Evolutionary conservation across 2,888 invertebrate species (phyloP).

Genomic region (Trissoscelio sp.): DNA sequence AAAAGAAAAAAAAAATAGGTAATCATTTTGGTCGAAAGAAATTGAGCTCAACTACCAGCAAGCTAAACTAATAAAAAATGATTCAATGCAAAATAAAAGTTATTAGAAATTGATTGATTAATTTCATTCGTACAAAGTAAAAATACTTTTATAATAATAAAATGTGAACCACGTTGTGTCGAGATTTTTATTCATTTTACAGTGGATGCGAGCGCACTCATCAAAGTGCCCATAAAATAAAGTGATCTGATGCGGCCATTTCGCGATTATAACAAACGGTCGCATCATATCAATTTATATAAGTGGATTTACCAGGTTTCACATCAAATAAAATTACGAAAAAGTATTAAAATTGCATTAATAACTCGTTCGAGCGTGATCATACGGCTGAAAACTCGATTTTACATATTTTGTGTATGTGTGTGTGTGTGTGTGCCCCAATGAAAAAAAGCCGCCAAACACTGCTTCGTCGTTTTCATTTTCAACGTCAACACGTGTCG

Average conservation of each 20-base stretch:
- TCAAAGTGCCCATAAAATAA: slow-evolving; percentile 29
- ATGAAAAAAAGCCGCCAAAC: slow-evolving; percentile 7
- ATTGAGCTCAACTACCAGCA: too few relatives aligned
- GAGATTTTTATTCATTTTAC: too few relatives aligned
- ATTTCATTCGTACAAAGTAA: too few relatives aligned
- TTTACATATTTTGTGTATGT: too few relatives aligned
- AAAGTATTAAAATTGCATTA: slow-evolving; percentile 40
- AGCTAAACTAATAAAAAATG: too few relatives aligned
- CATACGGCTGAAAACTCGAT: slow-evolving; percentile 16
- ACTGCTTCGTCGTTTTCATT: not conserved
- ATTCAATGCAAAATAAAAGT: too few relatives aligned
- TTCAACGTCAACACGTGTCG: slow-evolving; percentile 9
- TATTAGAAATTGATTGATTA: too few relatives aligned
- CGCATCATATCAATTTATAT: slow-evolving; percentile 35
- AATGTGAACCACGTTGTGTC: too few relatives aligned
- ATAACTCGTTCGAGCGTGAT: slow-evolving; percentile 3
- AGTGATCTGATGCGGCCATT: slow-evolving; percentile 34
- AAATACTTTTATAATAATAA: too few relatives aligned
- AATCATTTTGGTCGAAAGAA: too few relatives aligned
- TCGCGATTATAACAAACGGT: slow-evolving; percentile 40
- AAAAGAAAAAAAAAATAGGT: too few relatives aligned
- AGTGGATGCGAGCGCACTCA: not conserved
- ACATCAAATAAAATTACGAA: slow-evolving; percentile 42
- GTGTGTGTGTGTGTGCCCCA: too few relatives aligned
- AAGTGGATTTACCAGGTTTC: slow-evolving; percentile 46